Base-by-base conservation (phyloP, 2,888 invertebrate species). In the Lissonota sp. region DNA sequence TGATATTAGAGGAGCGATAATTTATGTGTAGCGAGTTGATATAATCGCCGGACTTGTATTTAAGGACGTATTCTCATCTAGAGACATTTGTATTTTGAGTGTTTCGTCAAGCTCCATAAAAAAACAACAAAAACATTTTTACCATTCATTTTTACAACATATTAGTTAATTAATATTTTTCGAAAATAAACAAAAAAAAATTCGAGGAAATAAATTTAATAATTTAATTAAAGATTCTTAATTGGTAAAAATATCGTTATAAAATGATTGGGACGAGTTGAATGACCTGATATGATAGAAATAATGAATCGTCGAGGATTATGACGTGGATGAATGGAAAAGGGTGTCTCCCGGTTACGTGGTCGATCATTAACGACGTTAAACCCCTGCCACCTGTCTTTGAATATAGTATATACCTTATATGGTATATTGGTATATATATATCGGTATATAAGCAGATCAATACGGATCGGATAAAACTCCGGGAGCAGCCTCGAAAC, bases 1-100 rank as follows among this genome's bases (percentile, higher is more conserved):
- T 75, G 69, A 80, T 72, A 69, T 73, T 64, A 76, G 72, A 44
- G 1, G n/a, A 49, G n/a, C 49, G n/a, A 49, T 49, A 49, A 26
- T 26, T 26, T 26, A 26, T 26, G 26, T 26, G 26, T 26, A 26
- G 26, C 26, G 26, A 26, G 26, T 26, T 26, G 26, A 26, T 26
- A 26, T 26, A 26, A 26, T 26, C 26, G 3, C 26, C 3, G 26
- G 26, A 26, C 1, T 26, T 26, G 3, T 26, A 26, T 26, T 26
- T 26, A 26, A 26, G 26, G 26, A 26, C 26, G 26, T 26, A 26
- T n/a, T n/a, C n/a, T n/a, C n/a, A n/a, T n/a, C n/a, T n/a, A n/a
- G n/a, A n/a, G n/a, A n/a, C n/a, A n/a, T n/a, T n/a, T n/a, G n/a
- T n/a, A n/a, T n/a, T n/a, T n/a, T n/a, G n/a, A n/a, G n/a, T n/a